Conservation (phyloP, 2,113 vertebrate species). For the Diadophis punctatus region DNA sequence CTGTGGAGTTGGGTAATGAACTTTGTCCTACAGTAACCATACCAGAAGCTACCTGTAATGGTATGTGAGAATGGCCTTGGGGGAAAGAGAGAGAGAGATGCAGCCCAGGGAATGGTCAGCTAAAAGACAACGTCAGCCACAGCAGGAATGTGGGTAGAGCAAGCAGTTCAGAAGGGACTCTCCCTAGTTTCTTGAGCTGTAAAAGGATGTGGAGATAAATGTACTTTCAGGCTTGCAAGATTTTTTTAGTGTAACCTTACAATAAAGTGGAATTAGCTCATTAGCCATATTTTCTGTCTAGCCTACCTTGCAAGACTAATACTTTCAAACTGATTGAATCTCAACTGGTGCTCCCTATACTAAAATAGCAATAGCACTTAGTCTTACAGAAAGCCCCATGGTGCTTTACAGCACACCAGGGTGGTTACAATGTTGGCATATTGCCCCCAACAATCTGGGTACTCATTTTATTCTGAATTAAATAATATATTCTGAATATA, state of each 20-base stretch:
- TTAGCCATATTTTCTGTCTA: background rate
- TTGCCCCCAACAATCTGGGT: too few species aligned
- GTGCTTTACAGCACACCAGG: too few species aligned
- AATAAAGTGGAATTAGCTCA: background rate
- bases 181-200: background rate
- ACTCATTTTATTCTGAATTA: too few species aligned
- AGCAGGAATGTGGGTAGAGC: background rate
- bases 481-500: too few species aligned
- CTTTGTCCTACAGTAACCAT: background rate
- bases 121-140: background rate
- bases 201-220: background rate
- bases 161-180: background rate
- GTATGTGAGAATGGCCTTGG: background rate
- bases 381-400: too few species aligned
- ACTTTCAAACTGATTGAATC: background rate
- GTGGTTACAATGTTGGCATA: too few species aligned
- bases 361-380: background rate
- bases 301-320: background rate
- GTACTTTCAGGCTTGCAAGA: background rate
- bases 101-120: background rate
- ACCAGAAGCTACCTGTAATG: background rate
- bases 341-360: background rate
- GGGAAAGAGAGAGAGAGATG: background rate
- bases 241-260: background rate
- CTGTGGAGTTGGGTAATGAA: background rate